phyloP scores from a whole-genome alignment of 2,797 vertebrate genomes.

The Picus viridis region DNA sequence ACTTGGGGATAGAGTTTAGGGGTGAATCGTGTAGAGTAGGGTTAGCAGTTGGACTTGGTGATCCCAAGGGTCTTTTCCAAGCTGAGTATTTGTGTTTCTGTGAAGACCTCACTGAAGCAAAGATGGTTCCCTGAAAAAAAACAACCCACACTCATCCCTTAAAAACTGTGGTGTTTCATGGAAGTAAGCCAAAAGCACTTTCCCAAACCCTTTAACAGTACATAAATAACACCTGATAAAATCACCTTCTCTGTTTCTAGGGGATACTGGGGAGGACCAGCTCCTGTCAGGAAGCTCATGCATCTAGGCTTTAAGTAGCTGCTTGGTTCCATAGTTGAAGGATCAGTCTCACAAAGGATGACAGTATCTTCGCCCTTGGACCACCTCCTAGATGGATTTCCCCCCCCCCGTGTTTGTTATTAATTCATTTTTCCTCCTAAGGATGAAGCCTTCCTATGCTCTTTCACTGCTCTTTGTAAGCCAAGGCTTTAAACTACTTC shows the following conservation, averaged over 20 bases:
- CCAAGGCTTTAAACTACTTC: background rate
- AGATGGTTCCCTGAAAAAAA: background rate
- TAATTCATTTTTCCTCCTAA: background rate
- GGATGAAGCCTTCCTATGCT: background rate
- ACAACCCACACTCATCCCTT: background rate
- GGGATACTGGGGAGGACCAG: conserved; percentile 95
- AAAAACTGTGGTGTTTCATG: background rate
- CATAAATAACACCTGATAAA: background rate
- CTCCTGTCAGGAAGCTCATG: conserved; percentile 87
- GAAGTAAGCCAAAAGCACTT: background rate
- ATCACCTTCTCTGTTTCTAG: conserved; percentile 74
- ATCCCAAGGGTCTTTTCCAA: no score
- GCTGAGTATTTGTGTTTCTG: no score
- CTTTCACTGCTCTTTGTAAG: background rate
- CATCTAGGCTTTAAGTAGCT: conserved; percentile 91
- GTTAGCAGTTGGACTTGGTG: no score
- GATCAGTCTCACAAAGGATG: background rate
- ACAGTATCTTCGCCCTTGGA: background rate
- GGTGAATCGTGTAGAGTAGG: no score
- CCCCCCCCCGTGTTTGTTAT: background rate
- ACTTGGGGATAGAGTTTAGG: no score
- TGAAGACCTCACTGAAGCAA: background rate
- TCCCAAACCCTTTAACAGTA: background rate
- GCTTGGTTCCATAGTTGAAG: background rate
- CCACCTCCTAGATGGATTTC: accelerated